These are phyloP conservation scores for Montipora capitata DNA, from an alignment of 92 coral and sea anemone species.

Conservation along the genomic window DNA sequence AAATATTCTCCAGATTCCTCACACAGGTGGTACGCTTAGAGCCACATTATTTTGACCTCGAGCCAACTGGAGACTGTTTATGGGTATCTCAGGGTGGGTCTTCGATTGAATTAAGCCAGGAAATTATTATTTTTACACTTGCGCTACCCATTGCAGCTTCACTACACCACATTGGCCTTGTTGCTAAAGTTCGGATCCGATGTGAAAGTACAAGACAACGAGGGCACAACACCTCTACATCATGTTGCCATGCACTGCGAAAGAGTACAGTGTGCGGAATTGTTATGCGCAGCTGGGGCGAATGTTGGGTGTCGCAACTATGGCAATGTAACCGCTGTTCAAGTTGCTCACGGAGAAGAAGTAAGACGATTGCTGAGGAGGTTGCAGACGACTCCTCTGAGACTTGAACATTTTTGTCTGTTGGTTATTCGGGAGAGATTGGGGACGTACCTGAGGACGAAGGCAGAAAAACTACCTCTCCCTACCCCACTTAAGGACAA, in stretches of 20 bases:
- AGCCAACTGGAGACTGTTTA: no score
- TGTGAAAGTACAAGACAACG: conserved; percentile 52
- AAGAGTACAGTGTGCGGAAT: conserved; percentile 33
- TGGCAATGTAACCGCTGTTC: conserved; percentile 34
- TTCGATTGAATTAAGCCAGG: no score
- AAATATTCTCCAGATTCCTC: no score
- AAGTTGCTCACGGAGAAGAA: conserved; percentile 20
- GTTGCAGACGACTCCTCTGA: conserved; percentile 18
- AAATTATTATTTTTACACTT: no score
- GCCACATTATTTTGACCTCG: no score
- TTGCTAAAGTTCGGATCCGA: conserved; percentile 80
- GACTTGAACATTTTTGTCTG: conserved; percentile 62
- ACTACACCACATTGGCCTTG: conserved; percentile 67
- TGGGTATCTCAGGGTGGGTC: no score
- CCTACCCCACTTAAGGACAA: conserved; percentile 57
- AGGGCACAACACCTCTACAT: conserved; percentile 75
- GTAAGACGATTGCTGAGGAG: conserved; percentile 14
- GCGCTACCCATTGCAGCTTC: conserved; percentile 13
- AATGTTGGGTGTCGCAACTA: conserved; percentile 19
- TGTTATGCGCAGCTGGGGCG: conserved; percentile 57
- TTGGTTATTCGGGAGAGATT: conserved; percentile 49
- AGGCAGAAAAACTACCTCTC: conserved; percentile 44
- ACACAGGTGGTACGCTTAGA: no score
- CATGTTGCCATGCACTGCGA: conserved; percentile 62
- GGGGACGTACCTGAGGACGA: conserved; percentile 20